A percentile compares a stretch with the other conserved stretches of the same genome.
These are phyloP conservation scores for Tortricodes alternella DNA, from an alignment of 2,888 invertebrate species.

Conservation along the genomic window DNA sequence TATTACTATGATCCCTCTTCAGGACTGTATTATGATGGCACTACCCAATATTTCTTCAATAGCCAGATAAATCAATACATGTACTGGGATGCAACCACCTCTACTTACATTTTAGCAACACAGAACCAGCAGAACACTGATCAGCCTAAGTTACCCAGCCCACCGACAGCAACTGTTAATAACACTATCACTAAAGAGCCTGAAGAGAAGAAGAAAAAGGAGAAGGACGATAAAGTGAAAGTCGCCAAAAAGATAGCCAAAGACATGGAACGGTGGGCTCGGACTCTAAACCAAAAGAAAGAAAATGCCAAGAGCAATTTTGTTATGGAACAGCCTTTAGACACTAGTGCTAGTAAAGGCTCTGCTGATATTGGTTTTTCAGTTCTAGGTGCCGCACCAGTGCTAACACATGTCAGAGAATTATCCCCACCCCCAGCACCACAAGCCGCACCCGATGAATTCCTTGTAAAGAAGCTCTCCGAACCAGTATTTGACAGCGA, in stretches of 20 bases:
- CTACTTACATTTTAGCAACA: conserved; percentile 83
- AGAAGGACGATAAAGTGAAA: conserved; percentile 96
- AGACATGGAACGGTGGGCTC: conserved; percentile 94
- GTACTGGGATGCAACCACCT: conserved; percentile 94
- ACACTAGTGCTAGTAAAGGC: conserved; percentile 83
- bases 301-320: conserved; percentile 82
- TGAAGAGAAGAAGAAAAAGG: conserved; percentile 86
- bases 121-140: conserved; percentile 65
- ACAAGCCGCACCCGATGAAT: conserved; percentile 56
- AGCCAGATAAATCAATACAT: conserved; percentile 94
- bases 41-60: conserved; percentile 98
- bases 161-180: conserved; percentile 54
- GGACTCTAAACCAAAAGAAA: conserved; percentile 97
- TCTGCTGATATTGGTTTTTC: conserved; percentile 97
- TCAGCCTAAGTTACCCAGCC: conserved; percentile 57
- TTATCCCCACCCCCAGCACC: conserved; percentile 55
- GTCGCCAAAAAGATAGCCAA: conserved; percentile 99
- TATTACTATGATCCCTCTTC: conserved; percentile 97
- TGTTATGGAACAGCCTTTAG: conserved; percentile 73
- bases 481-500: conserved; percentile 86
- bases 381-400: conserved; percentile 89
- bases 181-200: conserved; percentile 66
- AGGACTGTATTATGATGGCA: conserved; percentile 97
- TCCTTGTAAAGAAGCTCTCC: conserved; percentile 67
- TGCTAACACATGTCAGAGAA: conserved; percentile 66